These are phyloP conservation scores for Octomys mimax DNA, from an alignment of 2,797 vertebrate species.

Conservation along the genomic window DNA sequence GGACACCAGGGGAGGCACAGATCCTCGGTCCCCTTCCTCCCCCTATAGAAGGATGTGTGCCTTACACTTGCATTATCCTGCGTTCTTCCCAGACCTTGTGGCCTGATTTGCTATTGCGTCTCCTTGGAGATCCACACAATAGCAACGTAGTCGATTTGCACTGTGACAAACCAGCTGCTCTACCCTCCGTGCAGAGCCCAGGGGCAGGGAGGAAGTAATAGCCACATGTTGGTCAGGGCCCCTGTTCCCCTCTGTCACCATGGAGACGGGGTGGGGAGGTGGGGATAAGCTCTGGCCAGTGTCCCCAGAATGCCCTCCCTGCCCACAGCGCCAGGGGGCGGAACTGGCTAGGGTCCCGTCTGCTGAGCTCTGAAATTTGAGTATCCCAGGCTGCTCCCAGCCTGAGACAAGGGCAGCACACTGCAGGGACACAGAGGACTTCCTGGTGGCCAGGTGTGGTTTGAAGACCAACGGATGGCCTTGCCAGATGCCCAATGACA, in stretches of 20 bases:
- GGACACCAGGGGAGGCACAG: fast-evolving
- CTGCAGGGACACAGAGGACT: neutral
- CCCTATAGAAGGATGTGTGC: neutral
- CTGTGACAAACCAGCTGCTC: neutral
- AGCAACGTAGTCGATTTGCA: neutral
- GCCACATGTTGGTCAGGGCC: neutral
- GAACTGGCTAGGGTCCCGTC: neutral
- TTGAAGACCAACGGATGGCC: fast-evolving
- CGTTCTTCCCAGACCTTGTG: constrained; percentile 56
- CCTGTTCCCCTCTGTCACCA: neutral
- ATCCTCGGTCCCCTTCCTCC: fast-evolving
- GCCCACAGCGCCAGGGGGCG: neutral
- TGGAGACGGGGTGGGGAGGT: neutral
- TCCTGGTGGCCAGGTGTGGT: neutral
- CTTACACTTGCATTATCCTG: constrained; percentile 65
- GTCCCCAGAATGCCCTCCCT: neutral
- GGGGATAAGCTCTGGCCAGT: neutral
- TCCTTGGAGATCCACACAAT: neutral
- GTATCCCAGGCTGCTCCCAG: neutral
- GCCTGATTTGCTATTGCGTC: constrained; percentile 53
- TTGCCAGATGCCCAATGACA: too few species aligned
- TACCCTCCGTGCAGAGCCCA: neutral
- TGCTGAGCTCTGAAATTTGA: neutral
- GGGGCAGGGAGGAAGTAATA: neutral
- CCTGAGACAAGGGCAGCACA: neutral